Conservation (phyloP, 2,888 invertebrate genomes). For the Drosophila mayaguana region DNA sequence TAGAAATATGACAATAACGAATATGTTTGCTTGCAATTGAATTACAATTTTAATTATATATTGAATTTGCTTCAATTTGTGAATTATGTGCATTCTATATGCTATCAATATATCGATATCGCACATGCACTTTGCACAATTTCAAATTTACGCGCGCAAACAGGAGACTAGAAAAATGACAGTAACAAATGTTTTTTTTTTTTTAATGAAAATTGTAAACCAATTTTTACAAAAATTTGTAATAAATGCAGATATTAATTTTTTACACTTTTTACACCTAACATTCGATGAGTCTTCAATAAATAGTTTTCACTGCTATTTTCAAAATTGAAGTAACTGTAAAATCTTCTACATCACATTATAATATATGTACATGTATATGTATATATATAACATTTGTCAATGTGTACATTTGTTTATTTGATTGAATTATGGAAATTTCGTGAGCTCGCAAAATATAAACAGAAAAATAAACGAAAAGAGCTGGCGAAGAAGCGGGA, state of each 20-base stretch:
- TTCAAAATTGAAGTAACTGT: too few relatives aligned
- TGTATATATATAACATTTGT: not conserved
- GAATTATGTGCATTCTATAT: not conserved
- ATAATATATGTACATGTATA: not conserved
- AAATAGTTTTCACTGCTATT: not conserved
- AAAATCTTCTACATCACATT: too few relatives aligned
- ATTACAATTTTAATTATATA: not conserved
- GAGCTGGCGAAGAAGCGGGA: too few relatives aligned
- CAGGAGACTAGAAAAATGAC: too few relatives aligned
- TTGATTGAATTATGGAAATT: constrained; percentile 1
- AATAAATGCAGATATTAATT: too few relatives aligned
- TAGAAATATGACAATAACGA: not conserved
- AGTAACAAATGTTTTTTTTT: not conserved
- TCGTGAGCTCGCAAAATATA: not conserved
- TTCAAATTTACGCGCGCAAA: constrained; percentile 7
- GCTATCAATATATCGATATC: too few relatives aligned
- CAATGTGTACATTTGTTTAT: not conserved
- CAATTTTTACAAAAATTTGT: not conserved
- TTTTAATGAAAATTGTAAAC: not conserved
- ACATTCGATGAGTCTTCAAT: not conserved
- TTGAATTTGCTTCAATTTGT: not conserved
- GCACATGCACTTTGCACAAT: too few relatives aligned
- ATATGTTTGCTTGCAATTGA: too few relatives aligned
- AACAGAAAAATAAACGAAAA: not conserved
- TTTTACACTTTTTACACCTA: too few relatives aligned